Percentiles rank a stretch among this genome's conserved stretches.
phyloP scores from a whole-genome alignment of 2,797 vertebrate species.

The Macrochelys suwanniensis region DNA sequence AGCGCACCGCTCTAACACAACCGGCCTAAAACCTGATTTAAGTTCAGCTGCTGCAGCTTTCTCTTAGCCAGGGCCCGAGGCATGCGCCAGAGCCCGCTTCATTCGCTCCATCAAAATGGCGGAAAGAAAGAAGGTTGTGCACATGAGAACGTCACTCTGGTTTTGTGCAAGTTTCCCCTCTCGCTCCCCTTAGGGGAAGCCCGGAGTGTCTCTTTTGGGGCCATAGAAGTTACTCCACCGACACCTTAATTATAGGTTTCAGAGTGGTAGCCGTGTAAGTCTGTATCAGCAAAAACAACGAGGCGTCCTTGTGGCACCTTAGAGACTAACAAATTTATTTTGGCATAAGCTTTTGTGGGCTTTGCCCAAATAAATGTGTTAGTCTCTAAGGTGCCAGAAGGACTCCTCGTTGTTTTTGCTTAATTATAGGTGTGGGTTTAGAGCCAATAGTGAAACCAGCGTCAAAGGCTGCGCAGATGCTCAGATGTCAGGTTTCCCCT shows the following conservation, averaged over 20 bases:
- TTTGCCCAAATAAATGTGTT: too few species aligned
- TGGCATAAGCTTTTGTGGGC: too few species aligned
- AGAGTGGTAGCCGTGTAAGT: too few species aligned
- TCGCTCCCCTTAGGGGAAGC: neutral
- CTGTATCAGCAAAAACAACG: too few species aligned
- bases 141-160: too few species aligned
- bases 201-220: neutral
- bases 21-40: neutral
- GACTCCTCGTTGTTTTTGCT: too few species aligned
- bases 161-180: neutral
- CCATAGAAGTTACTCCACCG: neutral
- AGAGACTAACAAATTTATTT: too few species aligned
- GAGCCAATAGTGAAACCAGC: neutral
- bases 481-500: neutral
- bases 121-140: too few species aligned
- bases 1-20: neutral
- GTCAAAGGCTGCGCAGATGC: neutral
- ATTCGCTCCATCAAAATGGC: neutral
- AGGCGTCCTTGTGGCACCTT: too few species aligned
- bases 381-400: too few species aligned
- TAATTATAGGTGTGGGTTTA: neutral
- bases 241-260: too few species aligned
- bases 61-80: neutral
- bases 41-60: neutral
- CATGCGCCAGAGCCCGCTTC: neutral